A percentile compares a stretch with the other conserved stretches of the same genome.
phyloP scores from a whole-genome alignment of 2,888 invertebrate genomes.

The Ophraella communa region DNA sequence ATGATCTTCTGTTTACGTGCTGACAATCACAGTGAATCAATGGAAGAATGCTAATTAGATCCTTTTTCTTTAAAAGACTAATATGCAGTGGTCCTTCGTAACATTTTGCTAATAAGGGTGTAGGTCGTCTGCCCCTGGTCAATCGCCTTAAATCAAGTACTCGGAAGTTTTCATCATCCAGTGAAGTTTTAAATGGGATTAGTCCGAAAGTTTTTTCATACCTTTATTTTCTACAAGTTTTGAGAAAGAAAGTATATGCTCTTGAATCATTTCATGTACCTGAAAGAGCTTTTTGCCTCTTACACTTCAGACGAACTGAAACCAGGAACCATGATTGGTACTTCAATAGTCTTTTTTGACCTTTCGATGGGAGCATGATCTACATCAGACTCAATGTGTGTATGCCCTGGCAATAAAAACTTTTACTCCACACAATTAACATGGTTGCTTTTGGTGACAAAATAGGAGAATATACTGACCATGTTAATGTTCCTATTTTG shows the following conservation, averaged over 20 bases:
- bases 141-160: too few relatives aligned
- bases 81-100: too few relatives aligned
- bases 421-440: conserved; percentile 10
- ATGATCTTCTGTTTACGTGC: too few relatives aligned
- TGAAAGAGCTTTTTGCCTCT: conserved; percentile 5
- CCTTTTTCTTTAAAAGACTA: conserved; percentile 30
- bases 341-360: neutral
- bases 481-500: conserved; percentile 40
- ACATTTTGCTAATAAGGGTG: too few relatives aligned
- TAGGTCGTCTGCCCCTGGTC: too few relatives aligned
- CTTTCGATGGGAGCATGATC: neutral
- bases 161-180: conserved; percentile 29
- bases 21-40: too few relatives aligned
- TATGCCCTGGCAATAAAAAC: conserved; percentile 11
- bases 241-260: conserved; percentile 13
- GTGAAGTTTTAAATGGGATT: conserved; percentile 29
- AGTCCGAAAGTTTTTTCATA: conserved; percentile 33
- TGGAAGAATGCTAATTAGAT: conserved; percentile 22
- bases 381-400: conserved; percentile 9
- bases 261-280: conserved; percentile 15
- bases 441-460: neutral
- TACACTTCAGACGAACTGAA: neutral
- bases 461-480: conserved; percentile 35
- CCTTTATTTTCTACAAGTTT: conserved; percentile 9
- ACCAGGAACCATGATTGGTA: neutral